Evolutionary conservation across 2,888 invertebrate genomes (phyloP).

Genomic region (Elegia similella): DNA sequence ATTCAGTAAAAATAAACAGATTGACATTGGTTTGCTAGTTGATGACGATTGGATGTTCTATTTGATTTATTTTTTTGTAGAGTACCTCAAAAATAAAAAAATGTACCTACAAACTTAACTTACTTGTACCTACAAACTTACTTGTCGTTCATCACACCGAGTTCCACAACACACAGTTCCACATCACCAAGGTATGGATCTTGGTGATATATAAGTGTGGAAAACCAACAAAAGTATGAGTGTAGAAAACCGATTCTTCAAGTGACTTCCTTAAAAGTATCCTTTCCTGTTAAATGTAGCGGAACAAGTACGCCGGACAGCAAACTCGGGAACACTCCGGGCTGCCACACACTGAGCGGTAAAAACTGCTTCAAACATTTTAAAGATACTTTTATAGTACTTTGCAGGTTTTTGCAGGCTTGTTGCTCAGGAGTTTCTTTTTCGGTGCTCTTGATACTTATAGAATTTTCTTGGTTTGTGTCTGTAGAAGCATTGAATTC

Average conservation of each 20-base stretch:
- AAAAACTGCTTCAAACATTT: neutral
- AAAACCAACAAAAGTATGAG: constrained; percentile 4
- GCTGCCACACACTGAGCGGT: neutral
- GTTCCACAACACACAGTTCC: no score
- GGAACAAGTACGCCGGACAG: constrained; percentile 37
- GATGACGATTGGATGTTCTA: no score
- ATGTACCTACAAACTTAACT: neutral
- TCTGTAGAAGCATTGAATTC: no score
- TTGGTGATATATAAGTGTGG: no score
- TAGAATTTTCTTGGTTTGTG: no score
- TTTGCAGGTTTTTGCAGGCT: neutral
- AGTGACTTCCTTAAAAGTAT: constrained; percentile 25
- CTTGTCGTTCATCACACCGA: neutral
- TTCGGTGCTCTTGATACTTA: no score
- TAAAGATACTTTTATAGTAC: neutral
- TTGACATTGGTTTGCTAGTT: no score
- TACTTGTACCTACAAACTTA: neutral
- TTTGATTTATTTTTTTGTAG: no score
- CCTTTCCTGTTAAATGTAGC: constrained; percentile 42
- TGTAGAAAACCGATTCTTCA: constrained; percentile 25
- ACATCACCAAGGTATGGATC: no score
- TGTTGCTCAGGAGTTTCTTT: neutral
- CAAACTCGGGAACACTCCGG: constrained; percentile 17
- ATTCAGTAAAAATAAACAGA: no score
- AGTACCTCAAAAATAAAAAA: no score